phyloP scores from a whole-genome alignment of 2,113 vertebrate species.

The Axis porcinus region DNA sequence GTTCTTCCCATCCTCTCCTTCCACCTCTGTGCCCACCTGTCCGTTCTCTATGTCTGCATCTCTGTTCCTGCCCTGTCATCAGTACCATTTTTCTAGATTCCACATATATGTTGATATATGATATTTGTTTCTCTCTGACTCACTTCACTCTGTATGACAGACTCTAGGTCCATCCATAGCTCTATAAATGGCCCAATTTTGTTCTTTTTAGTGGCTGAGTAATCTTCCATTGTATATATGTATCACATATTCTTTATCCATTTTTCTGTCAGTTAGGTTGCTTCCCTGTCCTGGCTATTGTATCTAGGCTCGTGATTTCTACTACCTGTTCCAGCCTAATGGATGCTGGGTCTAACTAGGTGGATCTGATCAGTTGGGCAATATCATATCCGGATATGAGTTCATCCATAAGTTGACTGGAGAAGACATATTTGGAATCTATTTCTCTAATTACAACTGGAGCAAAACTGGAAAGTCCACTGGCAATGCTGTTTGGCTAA shows the following conservation, averaged over 20 bases:
- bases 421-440: background rate
- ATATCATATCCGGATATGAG: slow-evolving; percentile 93
- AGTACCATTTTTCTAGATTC: background rate
- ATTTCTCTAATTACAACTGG: background rate
- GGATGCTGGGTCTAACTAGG: slow-evolving; percentile 92
- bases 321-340: slow-evolving; percentile 85
- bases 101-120: background rate
- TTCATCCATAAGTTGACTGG: slow-evolving; percentile 87
- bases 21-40: background rate
- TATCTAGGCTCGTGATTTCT: slow-evolving; percentile 94
- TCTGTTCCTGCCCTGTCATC: background rate
- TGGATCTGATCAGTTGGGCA: slow-evolving; percentile 92
- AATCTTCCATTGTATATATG: background rate
- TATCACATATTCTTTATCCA: background rate
- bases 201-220: background rate
- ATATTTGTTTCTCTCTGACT: background rate
- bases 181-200: background rate
- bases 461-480: background rate
- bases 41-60: background rate
- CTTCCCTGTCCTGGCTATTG: background rate
- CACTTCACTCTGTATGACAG: background rate
- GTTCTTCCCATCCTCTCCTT: background rate
- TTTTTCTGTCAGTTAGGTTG: background rate
- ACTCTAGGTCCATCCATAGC: background rate
- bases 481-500: background rate